phyloP scores from a whole-genome alignment of 2,113 vertebrate genomes.

The Oophaga pumilio region DNA sequence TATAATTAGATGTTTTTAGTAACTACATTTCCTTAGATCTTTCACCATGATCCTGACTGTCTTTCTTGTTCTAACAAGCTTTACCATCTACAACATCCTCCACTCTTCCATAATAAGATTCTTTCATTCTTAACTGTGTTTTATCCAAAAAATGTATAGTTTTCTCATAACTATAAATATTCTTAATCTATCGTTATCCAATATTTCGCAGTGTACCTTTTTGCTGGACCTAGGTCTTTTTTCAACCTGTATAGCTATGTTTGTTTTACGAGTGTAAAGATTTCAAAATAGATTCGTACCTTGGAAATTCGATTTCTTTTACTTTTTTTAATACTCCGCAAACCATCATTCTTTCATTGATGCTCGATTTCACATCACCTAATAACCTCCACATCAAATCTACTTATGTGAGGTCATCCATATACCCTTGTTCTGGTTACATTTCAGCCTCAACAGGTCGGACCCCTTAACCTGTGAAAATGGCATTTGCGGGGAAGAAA shows the following conservation, averaged over 20 bases:
- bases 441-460: slow-evolving; percentile 35
- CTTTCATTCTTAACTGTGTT: neutral
- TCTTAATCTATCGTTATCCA: neutral
- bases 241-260: too few species aligned
- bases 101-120: neutral
- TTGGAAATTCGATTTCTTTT: neutral
- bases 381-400: slow-evolving; percentile 9
- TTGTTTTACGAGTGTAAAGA: neutral
- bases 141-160: neutral
- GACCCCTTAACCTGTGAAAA: slow-evolving; percentile 31
- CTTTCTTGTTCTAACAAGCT: too few species aligned
- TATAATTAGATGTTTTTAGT: neutral
- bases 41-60: neutral
- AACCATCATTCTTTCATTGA: neutral
- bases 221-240: too few species aligned
- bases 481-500: slow-evolving; percentile 30
- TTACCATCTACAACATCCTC: too few species aligned
- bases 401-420: slow-evolving; percentile 39
- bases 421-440: slow-evolving; percentile 16
- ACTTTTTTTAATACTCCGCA: neutral
- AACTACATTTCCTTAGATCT: neutral
- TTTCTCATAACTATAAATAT: neutral
- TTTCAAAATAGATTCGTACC: neutral
- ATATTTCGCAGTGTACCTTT: neutral
- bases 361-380: neutral